phyloP scores from a whole-genome alignment of 2,113 vertebrate genomes.

The Leucopternis melanops region DNA sequence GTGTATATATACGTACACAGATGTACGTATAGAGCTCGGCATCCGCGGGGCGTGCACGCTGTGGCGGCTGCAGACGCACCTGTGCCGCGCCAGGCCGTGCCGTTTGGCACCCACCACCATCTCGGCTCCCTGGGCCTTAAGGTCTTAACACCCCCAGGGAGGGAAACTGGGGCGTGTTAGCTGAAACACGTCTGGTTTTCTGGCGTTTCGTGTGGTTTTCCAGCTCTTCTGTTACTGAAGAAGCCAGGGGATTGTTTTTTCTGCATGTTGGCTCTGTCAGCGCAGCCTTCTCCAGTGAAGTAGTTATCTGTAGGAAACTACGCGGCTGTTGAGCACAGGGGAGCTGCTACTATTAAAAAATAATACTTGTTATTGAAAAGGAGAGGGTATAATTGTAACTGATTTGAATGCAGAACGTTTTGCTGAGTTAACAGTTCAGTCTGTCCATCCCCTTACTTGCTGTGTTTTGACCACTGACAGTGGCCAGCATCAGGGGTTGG shows the following conservation, averaged over 20 bases:
- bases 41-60: fast-evolving
- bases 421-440: neutral
- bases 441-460: neutral
- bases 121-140: fast-evolving
- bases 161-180: fast-evolving
- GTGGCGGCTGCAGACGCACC: fast-evolving
- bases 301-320: neutral
- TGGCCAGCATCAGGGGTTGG: neutral
- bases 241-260: neutral
- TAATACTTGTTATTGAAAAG: neutral
- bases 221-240: neutral
- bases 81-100: neutral
- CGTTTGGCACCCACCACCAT: fast-evolving
- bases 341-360: neutral
- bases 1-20: fast-evolving
- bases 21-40: neutral
- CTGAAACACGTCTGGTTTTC: fast-evolving
- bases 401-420: fast-evolving
- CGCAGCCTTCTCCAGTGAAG: neutral
- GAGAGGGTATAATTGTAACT: neutral
- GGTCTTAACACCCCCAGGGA: fast-evolving
- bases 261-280: neutral
- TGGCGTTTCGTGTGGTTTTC: neutral
- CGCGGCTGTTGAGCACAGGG: neutral
- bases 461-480: neutral